These are phyloP conservation scores for Halcyon malimbica DNA, from an alignment of 2,113 vertebrate species.

Conservation along the genomic window DNA sequence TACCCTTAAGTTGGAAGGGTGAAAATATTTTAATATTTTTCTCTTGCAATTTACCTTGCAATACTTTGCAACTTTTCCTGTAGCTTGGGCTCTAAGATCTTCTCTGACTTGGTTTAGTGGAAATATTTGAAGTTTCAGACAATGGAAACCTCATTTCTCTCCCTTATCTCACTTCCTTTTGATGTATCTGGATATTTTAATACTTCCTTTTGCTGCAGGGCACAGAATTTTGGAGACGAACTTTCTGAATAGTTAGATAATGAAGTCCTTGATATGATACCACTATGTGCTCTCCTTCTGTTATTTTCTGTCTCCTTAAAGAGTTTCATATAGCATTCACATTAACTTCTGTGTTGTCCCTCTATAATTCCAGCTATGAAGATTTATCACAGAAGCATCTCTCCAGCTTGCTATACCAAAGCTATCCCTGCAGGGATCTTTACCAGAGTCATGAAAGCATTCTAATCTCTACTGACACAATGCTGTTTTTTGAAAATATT, in stretches of 20 bases:
- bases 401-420: neutral
- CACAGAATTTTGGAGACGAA: neutral
- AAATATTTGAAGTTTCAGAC: neutral
- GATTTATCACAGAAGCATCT: neutral
- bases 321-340: neutral
- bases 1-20: neutral
- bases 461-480: neutral
- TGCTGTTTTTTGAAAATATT: neutral
- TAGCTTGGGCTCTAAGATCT: neutral
- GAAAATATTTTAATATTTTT: conserved; percentile 6
- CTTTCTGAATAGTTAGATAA: neutral
- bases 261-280: neutral
- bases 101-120: neutral
- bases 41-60: neutral
- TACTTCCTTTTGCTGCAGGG: neutral
- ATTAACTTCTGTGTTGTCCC: neutral
- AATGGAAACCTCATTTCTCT: neutral
- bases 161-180: neutral
- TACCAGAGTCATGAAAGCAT: neutral
- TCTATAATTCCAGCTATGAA: neutral
- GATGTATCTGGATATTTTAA: neutral
- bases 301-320: conserved; percentile 7
- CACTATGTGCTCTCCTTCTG: neutral
- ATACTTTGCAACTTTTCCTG: neutral
- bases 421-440: neutral